Evolutionary conservation across 2,888 invertebrate species (phyloP), one percentile per base, ranked within the genome.

Genomic region (Resseliella maxima): DNA sequence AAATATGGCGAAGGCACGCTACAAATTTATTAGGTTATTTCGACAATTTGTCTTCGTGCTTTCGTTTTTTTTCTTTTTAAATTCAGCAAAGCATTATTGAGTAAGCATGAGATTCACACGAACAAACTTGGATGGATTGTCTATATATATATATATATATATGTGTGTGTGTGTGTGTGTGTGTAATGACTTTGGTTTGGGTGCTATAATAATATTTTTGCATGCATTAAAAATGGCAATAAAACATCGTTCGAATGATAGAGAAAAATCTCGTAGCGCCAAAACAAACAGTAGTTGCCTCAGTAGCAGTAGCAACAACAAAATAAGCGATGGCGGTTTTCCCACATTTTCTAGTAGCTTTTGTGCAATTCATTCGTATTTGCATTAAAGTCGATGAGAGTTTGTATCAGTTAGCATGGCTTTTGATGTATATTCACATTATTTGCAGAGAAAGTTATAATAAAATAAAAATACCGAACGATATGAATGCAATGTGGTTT

Each of bases 401-500:
- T 72, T 72, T 31, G 24, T 24, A 59, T 0, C n/a, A 18, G 15
- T 8, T 18, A 21, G 21, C 15, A 18, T 3, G 50, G 21, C 21
- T 50, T 50, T 59, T 59, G 59, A 59, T 59, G 59, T 27, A 35
- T 72, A 31, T 15, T 31, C 31, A 72, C 72, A 72, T 72, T 72
- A 72, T 12, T 35, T 72, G 72, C 31, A 72, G 72, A 72, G 72
- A 72, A 72, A 72, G 72, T 72, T 72, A n/a, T 72, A 15, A 18
- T 31, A 72, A 72, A n/a, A 72, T 18, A 18, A n/a, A 24, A 1
- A 24, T n/a, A n/a, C n/a, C 59, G 59, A 24, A 6, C n/a, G n/a
- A 3, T 59, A 10, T 59, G 59, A 5, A 3, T 50, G 18, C 1
- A 24, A 24, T 59, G 59, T 59, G 59, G 72, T n/a, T 35, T 72